Evolutionary conservation across 2,797 vertebrate genomes (phyloP).

Genomic region (Adrianichthys oophorus): DNA sequence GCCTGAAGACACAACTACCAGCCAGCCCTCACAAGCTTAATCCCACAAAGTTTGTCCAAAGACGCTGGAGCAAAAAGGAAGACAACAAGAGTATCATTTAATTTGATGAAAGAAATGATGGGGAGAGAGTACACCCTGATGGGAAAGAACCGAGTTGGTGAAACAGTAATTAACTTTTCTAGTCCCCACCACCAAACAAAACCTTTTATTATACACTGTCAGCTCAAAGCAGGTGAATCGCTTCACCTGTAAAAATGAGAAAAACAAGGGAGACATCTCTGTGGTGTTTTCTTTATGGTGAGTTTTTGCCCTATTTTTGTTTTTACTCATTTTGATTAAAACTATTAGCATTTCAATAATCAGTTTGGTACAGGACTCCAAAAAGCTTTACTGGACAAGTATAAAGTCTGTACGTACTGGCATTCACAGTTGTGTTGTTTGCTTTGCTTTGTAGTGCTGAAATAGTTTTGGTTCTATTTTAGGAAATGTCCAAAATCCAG

Average conservation of each 20-base stretch:
- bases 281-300: conserved; percentile 13
- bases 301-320: too few species aligned
- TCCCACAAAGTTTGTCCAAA: conserved; percentile 71
- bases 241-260: conserved; percentile 43
- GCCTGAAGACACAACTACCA: conserved; percentile 65
- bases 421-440: too few species aligned
- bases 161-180: conserved; percentile 73
- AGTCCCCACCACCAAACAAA: conserved; percentile 20
- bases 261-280: conserved; percentile 35
- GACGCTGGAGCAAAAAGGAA: conserved; percentile 55
- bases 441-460: too few species aligned
- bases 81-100: conserved; percentile 65
- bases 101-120: conserved; percentile 61
- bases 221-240: conserved; percentile 49
- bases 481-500: too few species aligned
- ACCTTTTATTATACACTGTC: conserved; percentile 20
- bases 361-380: too few species aligned
- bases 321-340: too few species aligned
- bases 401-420: too few species aligned
- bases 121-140: conserved; percentile 57
- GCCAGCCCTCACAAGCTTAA: conserved; percentile 60
- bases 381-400: too few species aligned
- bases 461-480: too few species aligned
- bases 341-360: too few species aligned
- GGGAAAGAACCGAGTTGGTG: conserved; percentile 64